Base-by-base conservation (phyloP, 2,113 vertebrate genomes). In the Hypanus sabinus region DNA sequence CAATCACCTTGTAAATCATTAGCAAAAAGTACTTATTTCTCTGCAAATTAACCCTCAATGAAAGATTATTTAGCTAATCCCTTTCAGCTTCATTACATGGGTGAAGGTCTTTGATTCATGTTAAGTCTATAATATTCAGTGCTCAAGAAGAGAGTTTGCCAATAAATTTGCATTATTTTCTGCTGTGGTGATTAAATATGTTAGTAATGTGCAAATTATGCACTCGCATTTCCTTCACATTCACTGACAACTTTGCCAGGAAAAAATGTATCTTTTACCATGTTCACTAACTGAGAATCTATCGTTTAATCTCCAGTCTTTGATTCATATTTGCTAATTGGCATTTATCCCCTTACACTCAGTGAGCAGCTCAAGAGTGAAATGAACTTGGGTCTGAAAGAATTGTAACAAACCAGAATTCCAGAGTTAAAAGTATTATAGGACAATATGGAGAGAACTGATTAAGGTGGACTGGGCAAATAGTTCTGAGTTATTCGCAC, bases 161-260 rank as follows among this genome's bases (percentile, higher is more conserved):
- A 30, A 91, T 33, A 91, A 65, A 70, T 91, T 91, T 70, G 65
- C 65, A 91, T 91, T 91, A 91, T 91, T 70, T 91, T 88, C 88
- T 20, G 65, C 65, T 27, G 11, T 38, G n/a, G 33, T 91, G 62
- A 91, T 90, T 90, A 68, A 65, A 7, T 16, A 18, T 70, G 88
- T 70, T 91, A 36, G n/a, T 91, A 36, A 70, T 68, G n/a, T 91
- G 88, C 88, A 90, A 90, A 90, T 65, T 30, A 16, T 33, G 5
- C n/a, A 68, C 70, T 91, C 7, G 7, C 20, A 70, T 36, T 38
- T 38, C 65, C 65, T 70, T 91, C 81, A 30, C 60, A 30, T 85
- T 85, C 81, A 57, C 24, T 68, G 62, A 36, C 88, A 68, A 11
- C 88, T 91, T 91, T 91, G 65, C 62, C 33, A 70, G 33, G 46